A percentile compares a stretch with the other conserved stretches of the same genome.
phyloP scores from a whole-genome alignment of 2,113 vertebrate species.

The Anthoscopus minutus region DNA sequence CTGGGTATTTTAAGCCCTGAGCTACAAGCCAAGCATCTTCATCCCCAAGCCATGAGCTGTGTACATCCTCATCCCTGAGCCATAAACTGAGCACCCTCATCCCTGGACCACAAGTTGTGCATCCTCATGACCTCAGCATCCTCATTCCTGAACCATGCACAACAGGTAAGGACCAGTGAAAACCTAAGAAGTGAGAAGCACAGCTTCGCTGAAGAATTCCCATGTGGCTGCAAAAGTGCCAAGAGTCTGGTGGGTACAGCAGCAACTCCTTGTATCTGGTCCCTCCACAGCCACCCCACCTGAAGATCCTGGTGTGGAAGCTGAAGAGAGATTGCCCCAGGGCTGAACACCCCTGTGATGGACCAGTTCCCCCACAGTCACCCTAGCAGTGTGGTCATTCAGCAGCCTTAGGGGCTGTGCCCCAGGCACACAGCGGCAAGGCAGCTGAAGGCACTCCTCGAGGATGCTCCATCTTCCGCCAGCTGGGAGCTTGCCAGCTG shows the following conservation, averaged over 20 bases:
- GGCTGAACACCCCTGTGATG: background rate
- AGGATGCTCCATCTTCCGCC: background rate
- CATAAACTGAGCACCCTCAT: background rate
- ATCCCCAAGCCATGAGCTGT: background rate
- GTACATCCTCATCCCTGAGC: background rate
- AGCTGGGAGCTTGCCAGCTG: no score
- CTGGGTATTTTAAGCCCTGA: background rate
- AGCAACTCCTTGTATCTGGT: background rate
- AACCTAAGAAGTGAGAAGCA: background rate
- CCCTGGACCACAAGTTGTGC: background rate
- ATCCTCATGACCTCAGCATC: background rate
- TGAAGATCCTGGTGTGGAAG: background rate
- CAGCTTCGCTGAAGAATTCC: background rate
- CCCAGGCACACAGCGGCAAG: accelerated
- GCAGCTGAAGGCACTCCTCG: background rate
- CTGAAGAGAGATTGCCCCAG: background rate
- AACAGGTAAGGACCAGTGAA: background rate
- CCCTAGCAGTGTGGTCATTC: accelerated
- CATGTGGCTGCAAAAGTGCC: background rate
- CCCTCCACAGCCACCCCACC: background rate
- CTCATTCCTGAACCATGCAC: background rate
- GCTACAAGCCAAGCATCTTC: background rate
- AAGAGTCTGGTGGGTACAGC: background rate
- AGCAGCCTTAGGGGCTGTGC: background rate
- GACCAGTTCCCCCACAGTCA: background rate